phyloP scores from a whole-genome alignment of 2,888 invertebrate species.

The Phania funesta region DNA sequence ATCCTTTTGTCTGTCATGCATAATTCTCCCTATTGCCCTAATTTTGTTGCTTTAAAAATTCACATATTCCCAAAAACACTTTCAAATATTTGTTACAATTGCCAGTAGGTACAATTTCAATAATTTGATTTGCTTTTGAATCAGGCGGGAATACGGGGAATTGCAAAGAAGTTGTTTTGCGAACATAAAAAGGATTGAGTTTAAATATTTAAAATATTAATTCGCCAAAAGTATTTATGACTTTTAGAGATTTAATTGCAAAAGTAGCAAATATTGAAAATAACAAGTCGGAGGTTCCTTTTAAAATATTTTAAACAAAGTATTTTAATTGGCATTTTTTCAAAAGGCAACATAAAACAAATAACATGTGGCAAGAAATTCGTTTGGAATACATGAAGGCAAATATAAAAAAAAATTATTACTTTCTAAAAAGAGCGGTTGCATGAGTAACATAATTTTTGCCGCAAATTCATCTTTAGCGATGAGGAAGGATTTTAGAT shows the following conservation, averaged over 20 bases:
- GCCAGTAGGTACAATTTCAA: slow-evolving; percentile 45
- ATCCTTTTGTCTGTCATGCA: neutral
- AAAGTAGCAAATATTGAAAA: too few relatives aligned
- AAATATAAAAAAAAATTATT: too few relatives aligned
- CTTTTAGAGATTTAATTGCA: neutral
- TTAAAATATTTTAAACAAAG: too few relatives aligned
- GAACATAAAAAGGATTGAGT: neutral
- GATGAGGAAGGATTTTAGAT: too few relatives aligned
- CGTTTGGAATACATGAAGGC: too few relatives aligned
- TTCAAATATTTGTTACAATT: slow-evolving; percentile 49
- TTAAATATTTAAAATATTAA: neutral
- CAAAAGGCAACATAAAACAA: too few relatives aligned
- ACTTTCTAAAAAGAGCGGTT: too few relatives aligned
- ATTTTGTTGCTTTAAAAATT: slow-evolving; percentile 35
- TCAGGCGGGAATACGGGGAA: slow-evolving; percentile 38
- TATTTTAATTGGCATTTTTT: too few relatives aligned
- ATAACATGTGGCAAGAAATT: too few relatives aligned
- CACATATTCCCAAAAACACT: slow-evolving; percentile 14
- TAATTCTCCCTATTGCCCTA: slow-evolving; percentile 30
- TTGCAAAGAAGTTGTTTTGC: slow-evolving; percentile 30
- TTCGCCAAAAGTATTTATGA: neutral
- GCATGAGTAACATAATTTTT: too few relatives aligned
- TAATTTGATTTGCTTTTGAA: slow-evolving; percentile 50
- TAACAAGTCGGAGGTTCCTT: too few relatives aligned
- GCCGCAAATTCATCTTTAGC: too few relatives aligned